phyloP scores from a whole-genome alignment of 2,888 invertebrate species.

The Pseudococcus viburni region DNA sequence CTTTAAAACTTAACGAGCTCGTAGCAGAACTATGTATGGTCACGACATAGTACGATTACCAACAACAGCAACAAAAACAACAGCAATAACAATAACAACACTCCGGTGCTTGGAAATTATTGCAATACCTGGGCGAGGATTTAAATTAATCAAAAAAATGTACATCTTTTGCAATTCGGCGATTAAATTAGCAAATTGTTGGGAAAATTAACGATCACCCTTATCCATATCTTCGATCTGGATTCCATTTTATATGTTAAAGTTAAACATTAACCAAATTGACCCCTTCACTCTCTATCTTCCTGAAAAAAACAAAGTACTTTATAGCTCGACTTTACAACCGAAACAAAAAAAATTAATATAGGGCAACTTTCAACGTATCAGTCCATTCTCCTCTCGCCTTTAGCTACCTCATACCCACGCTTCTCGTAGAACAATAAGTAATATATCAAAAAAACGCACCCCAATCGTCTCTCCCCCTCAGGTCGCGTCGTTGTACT shows the following conservation, averaged over 20 bases:
- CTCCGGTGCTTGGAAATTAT: not conserved
- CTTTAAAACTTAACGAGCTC: slow-evolving; percentile 20
- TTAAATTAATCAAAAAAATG: not conserved
- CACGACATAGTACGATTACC: slow-evolving; percentile 17
- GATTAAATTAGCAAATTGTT: not conserved
- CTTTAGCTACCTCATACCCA: too few species aligned
- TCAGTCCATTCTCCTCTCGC: too few species aligned
- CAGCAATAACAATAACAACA: not conserved
- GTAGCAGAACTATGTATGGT: slow-evolving; percentile 7
- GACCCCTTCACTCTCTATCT: too few species aligned
- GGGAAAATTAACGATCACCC: not conserved
- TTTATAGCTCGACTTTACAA: too few species aligned
- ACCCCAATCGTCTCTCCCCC: not conserved
- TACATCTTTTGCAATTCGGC: not conserved
- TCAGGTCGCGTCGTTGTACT: too few species aligned
- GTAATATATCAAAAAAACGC: not conserved
- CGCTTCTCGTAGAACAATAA: not conserved
- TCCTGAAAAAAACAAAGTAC: too few species aligned
- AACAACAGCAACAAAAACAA: not conserved
- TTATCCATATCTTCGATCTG: not conserved
- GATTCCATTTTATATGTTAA: too few species aligned
- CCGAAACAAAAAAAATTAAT: too few species aligned
- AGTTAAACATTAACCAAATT: too few species aligned
- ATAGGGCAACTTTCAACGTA: too few species aligned
- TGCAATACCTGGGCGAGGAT: not conserved